These are phyloP conservation scores for Drosophila gunungcola DNA, from an alignment of 1,140 invertebrate species.

Conservation along the genomic window DNA sequence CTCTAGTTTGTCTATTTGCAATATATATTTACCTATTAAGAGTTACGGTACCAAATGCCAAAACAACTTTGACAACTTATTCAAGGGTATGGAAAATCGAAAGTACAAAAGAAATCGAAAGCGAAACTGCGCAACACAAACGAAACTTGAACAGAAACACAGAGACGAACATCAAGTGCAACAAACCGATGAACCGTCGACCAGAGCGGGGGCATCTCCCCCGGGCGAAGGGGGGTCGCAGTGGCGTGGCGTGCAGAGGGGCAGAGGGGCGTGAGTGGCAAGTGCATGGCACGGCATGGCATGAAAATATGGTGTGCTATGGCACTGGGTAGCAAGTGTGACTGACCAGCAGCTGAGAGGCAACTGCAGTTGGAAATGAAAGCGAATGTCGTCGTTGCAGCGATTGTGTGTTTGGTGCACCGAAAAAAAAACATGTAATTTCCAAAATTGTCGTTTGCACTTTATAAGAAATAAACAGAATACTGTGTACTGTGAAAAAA, in stretches of 20 bases:
- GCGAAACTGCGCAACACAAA: conserved; percentile 53
- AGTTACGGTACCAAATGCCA: conserved; percentile 1
- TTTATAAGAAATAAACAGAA: no score
- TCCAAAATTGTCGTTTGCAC: no score
- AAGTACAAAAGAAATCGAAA: conserved; percentile 78
- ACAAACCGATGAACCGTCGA: conserved; percentile 66
- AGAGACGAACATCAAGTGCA: conserved; percentile 69
- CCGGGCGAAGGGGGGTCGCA: not conserved
- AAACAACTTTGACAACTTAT: conserved; percentile 44
- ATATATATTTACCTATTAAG: not conserved
- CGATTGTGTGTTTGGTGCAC: conserved; percentile 29
- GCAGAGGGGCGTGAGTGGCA: conserved; percentile 45
- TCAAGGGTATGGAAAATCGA: conserved; percentile 77
- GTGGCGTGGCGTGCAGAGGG: conserved; percentile 14
- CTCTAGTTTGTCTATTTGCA: not conserved
- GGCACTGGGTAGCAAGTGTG: conserved; percentile 58
- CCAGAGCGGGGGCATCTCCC: conserved; percentile 2
- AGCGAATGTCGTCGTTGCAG: conserved; percentile 68
- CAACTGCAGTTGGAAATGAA: conserved; percentile 64
- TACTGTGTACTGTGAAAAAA: no score
- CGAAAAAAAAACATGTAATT: not conserved
- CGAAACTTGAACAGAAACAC: conserved; percentile 30
- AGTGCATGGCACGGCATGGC: conserved; percentile 54
- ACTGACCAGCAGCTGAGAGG: conserved; percentile 62
- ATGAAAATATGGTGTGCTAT: conserved; percentile 49